phyloP scores from a whole-genome alignment of 2,888 invertebrate genomes.

The Ephialtes manifestator region DNA sequence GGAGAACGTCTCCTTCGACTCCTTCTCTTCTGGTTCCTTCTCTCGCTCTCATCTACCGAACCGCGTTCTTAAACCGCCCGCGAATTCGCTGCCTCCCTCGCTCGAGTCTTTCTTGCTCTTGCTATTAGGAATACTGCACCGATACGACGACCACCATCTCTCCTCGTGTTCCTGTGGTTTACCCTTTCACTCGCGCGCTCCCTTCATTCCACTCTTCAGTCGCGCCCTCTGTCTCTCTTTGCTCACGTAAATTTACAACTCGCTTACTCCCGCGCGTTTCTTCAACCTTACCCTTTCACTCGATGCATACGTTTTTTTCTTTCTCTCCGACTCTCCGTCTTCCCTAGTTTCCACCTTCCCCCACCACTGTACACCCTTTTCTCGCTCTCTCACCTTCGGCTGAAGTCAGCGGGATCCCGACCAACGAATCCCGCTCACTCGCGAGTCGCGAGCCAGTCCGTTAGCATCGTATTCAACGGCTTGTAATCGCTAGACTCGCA shows the following conservation, averaged over 20 bases:
- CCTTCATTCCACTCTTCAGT: no score
- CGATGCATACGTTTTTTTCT: constrained; percentile 67
- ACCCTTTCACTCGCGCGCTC: constrained; percentile 65
- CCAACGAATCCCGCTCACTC: constrained; percentile 41
- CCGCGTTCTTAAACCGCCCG: constrained; percentile 41
- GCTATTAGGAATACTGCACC: constrained; percentile 57
- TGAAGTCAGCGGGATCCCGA: neutral
- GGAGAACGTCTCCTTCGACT: constrained; percentile 36
- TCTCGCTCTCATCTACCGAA: constrained; percentile 63
- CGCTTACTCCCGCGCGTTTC: constrained; percentile 62
- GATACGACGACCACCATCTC: constrained; percentile 23
- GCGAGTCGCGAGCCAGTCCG: constrained; percentile 49
- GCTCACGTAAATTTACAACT: constrained; percentile 49
- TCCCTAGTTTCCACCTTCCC: constrained; percentile 64
- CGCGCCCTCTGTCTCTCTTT: constrained; percentile 29
- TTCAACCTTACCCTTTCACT: constrained; percentile 72
- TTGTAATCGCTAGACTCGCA: neutral
- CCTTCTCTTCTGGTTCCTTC: constrained; percentile 41
- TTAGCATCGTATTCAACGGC: constrained; percentile 35
- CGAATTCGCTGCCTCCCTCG: constrained; percentile 63
- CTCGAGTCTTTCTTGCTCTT: constrained; percentile 38
- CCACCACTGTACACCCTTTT: constrained; percentile 55
- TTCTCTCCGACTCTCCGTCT: constrained; percentile 56
- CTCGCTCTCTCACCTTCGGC: constrained; percentile 47
- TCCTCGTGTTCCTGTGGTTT: constrained; percentile 19